Base-by-base conservation (phyloP, 2,888 invertebrate genomes). In the Epistrophe grossulariae region DNA sequence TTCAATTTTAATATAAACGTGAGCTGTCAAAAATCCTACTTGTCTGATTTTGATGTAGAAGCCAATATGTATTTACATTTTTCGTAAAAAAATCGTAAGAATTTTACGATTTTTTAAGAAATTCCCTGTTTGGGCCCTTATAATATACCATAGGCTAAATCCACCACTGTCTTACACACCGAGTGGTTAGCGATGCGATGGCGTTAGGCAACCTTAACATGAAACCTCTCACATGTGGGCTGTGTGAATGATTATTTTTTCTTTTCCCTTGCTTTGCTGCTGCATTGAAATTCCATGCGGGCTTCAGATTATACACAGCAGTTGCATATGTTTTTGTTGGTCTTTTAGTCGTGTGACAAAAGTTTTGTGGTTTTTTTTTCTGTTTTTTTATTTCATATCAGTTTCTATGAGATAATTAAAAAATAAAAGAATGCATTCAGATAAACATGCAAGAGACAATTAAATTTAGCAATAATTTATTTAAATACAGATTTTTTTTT, bases 381-480 rank as follows among this genome's bases (percentile, higher is more conserved):
- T 73, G 15, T 31, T 64, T n/a, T n/a, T n/a, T n/a, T 35, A 15
- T 50, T 48, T 10, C 40, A 11, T 52, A 24, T 52, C 24, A 52
- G 4, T 76, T 62, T 24, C 38, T 40, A 77, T n/a, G 38, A 77
- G 68, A 43, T 60, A 70, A 70, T 52, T 48, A 11, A 68, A 66
- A 59, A 15, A 40, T 1, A 24, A 24, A 50, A 28, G 64, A 43
- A 31, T 45, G 55, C 81, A 80, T 55, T 72, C 60, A 72, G 62
- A 62, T 81, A 74, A 81, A 73, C 57, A 82, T 78, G 78, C 78
- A 78, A 82, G 64, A 78, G 78, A 82, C 85, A 85, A 78, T 85
- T 79, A 59, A 74, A 79, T 85, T 85, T 85, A 50, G 70, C 59
- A 87, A 83, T 83, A n/a, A 48, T 60, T 59, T 59, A 60, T 72